Evolutionary conservation across 2,113 vertebrate species (phyloP), one percentile per base, ranked within the genome.

Genomic region (Ciconia stormi): DNA sequence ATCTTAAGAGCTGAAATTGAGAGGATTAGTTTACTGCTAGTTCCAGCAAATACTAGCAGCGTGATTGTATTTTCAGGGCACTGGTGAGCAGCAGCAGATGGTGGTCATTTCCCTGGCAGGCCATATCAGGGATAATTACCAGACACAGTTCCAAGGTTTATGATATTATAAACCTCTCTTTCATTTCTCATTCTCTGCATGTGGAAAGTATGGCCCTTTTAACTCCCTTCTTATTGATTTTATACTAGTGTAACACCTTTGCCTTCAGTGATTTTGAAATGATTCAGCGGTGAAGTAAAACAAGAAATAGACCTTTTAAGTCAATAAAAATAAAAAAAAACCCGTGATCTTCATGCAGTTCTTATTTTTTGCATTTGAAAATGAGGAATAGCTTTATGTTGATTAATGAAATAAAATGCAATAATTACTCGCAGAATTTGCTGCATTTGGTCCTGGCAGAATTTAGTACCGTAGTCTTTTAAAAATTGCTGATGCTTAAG

Each of bases 51-150:
- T 50, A 55, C 50, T 15, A 77, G 58, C 74, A 79, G 89, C 66
- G 62, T 90, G 84, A 69, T 6, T 82, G 66, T 82, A 62, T 94
- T 91, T 95, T 77, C 93, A 87, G 84, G 81, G 59, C 71, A 80
- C 66, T 94, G 89, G 89, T 93, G 87, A 74, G 87, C 89, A 96
- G 95, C 89, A 96, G 87, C 97, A 97, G 97, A 97, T 97, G 95
- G 93, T 93, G 96, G 95, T 91, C 96, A 96, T 97, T 95, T 96
- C 93, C 96, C 84, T 95, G 91, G 93, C 71, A 96, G n/a, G 58
- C 82, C 74, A 36, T 90, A 95, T 23, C 8, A 1, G 63, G 78
- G 65, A 82, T 95, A 97, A 97, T 95, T 92, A 96, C 71, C 53
- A 94, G 87, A 91, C 47, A 55, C 42, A 70, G 71, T 87, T 95